Evolutionary conservation across 2,888 invertebrate genomes (phyloP), one percentile per base, ranked within the genome.

Genomic region (Acrocyrtus sp.): DNA sequence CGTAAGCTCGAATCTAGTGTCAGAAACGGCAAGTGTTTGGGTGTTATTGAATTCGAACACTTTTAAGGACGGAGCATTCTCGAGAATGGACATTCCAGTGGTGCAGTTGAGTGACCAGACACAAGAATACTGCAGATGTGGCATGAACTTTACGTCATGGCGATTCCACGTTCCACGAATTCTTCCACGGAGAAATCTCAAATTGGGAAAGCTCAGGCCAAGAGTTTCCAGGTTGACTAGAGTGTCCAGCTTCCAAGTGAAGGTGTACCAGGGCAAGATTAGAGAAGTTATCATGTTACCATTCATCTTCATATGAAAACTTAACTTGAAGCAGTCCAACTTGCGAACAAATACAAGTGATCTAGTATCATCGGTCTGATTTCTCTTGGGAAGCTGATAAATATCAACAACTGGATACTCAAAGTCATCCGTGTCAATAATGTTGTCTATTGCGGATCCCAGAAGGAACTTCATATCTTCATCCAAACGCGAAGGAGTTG

Each of bases 11-110:
- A 39, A 22, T 15, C 29, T 29, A 4, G 2, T 3, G 0, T 43
- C 17, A 4, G 22, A 27, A 1, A 26, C 53, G 19, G 19, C 21
- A 10, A 68, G 27, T 1, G 62, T 63, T 26, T n/a, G 48, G 6
- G 57, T 63, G 26, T 69, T 58, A 45, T 74, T 62, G 21, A 74
- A 72, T 39, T 74, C 74, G 19, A 76, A 58, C 22, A 47, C 60
- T 43, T 66, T 65, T 1, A 77, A 10, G 15, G 26, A 43, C 6
- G 77, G 74, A 12, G 47, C 41, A 8, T 47, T 39, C 29, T 47
- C 10, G 2, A 77, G 47, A 27, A 77, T 57, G 0, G 72, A 58
- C 5, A 57, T 2, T 3, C 57, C 61, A 1, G 77, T 74, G 1
- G 22, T 1, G 27, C 68, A 48, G 41, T 53, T 62, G 1, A 67